These are phyloP conservation scores for Muscina levida DNA, from an alignment of 2,888 invertebrate genomes.

Conservation along the genomic window DNA sequence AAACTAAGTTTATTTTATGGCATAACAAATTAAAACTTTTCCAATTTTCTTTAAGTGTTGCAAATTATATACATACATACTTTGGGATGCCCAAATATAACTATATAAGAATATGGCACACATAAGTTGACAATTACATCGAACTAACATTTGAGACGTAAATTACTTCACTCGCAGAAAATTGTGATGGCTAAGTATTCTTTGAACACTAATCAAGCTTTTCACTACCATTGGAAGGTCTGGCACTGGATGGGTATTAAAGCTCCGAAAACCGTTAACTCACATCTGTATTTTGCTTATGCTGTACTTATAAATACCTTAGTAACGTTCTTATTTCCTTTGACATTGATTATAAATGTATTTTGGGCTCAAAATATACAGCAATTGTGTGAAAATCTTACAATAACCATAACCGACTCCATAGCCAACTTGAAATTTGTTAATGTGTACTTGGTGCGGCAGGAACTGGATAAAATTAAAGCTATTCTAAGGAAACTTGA, in stretches of 20 bases:
- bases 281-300: constrained; percentile 66
- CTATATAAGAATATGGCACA: no score
- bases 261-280: constrained; percentile 58
- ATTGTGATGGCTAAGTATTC: background rate
- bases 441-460: constrained; percentile 73
- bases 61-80: no score
- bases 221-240: constrained; percentile 75
- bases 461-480: constrained; percentile 70
- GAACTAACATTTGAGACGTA: no score
- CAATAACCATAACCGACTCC: constrained; percentile 75
- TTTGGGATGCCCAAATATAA: no score
- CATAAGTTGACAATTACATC: no score
- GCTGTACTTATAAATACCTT: constrained; percentile 70
- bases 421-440: constrained; percentile 75
- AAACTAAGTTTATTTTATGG: constrained; percentile 14
- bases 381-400: constrained; percentile 75
- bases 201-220: constrained; percentile 69
- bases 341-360: constrained; percentile 73
- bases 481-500: constrained; percentile 67
- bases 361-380: constrained; percentile 69
- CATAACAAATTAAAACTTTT: no score
- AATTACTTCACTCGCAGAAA: background rate
- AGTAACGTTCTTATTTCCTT: constrained; percentile 74
- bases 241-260: constrained; percentile 75
- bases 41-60: no score